Evolutionary conservation across 1,140 invertebrate genomes (phyloP).

Genomic region (Drosophila subobscura): DNA sequence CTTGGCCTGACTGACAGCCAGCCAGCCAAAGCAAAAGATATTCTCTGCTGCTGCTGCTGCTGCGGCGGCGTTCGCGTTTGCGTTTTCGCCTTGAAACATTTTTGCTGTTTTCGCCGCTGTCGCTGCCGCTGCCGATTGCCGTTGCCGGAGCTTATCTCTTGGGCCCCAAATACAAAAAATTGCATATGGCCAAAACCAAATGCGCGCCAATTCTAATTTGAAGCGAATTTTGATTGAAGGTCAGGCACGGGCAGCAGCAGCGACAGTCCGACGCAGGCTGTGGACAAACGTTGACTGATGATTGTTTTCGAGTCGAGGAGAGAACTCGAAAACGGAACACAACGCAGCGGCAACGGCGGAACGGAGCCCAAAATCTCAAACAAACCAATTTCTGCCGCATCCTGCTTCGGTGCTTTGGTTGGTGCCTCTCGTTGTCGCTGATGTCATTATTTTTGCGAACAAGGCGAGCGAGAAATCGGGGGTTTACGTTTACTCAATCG

Average conservation of each 20-base stretch:
- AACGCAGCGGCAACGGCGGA: slow-evolving; percentile 49
- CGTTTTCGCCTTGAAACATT: slow-evolving; percentile 83
- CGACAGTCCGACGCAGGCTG: slow-evolving; percentile 62
- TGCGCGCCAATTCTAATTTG: slow-evolving; percentile 79
- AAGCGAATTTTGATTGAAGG: slow-evolving; percentile 68
- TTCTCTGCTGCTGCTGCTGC: slow-evolving; percentile 34
- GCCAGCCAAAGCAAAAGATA: slow-evolving; percentile 31
- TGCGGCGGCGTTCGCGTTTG: slow-evolving; percentile 56
- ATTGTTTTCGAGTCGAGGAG: slow-evolving; percentile 55
- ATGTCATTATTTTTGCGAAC: slow-evolving; percentile 39
- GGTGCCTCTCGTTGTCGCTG: slow-evolving; percentile 27
- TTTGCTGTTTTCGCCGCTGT: slow-evolving; percentile 50
- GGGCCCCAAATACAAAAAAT: slow-evolving; percentile 58
- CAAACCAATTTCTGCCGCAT: slow-evolving; percentile 37
- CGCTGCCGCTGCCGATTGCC: slow-evolving; percentile 24
- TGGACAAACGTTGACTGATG: slow-evolving; percentile 75
- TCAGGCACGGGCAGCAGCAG: slow-evolving; percentile 38
- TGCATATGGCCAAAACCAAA: slow-evolving; percentile 55
- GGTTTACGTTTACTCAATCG: slow-evolving; percentile 29
- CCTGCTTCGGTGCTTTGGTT: slow-evolving; percentile 33
- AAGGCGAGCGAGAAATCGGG: slow-evolving; percentile 31
- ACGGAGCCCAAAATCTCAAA: slow-evolving; percentile 56
- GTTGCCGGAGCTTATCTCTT: slow-evolving; percentile 69
- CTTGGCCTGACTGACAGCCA: slow-evolving; percentile 45
- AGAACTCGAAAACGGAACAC: slow-evolving; percentile 42